Evolutionary conservation across 2,888 invertebrate genomes (phyloP), one percentile per base, ranked within the genome.

Genomic region (Tenthredo distinguenda): DNA sequence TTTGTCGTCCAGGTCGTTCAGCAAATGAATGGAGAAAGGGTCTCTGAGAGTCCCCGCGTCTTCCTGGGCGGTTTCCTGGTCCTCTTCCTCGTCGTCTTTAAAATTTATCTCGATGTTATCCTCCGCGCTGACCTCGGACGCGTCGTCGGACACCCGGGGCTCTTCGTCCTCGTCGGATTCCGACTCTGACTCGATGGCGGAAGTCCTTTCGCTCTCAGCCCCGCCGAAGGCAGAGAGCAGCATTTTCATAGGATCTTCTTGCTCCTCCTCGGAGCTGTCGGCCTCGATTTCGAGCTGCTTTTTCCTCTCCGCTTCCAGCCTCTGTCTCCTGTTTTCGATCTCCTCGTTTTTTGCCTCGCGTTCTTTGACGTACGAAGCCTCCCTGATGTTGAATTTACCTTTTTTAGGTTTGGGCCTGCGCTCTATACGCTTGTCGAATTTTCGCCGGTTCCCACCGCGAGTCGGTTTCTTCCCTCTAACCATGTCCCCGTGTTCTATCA

Each of bases 21-120:
- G 95, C 7, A 97, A 93, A 93, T 97, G 97, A 90, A 95, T 94
- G 0, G 94, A 94, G 92, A 97, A 97, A 1, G 97, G 96, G 93
- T 97, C 97, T 86, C 91, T 88, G 37, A 92, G 85, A 85, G 91
- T 88, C 71, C 91, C 92, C 21, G 90, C 90, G 87, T 93, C 92
- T 87, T 94, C 93, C 58, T 92, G 91, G 55, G 93, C 91, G 21
- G 92, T 92, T 89, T 94, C 93, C 58, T 90, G 90, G 86, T 93
- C 93, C 77, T 92, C 92, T 86, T 92, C 92, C 12, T 91, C 91
- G n/a, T 87, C 87, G 58, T 91, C 91, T 21, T 86, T 87, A 4
- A 87, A 72, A 62, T 87, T 50, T 7, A 88, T 77, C 50, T 81
- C 65, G 12, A 88, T 87, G 10, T 90, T 86, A 21, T 89, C 89